Conservation (phyloP, 2,888 invertebrate genomes). For the Vanessa cardui region DNA sequence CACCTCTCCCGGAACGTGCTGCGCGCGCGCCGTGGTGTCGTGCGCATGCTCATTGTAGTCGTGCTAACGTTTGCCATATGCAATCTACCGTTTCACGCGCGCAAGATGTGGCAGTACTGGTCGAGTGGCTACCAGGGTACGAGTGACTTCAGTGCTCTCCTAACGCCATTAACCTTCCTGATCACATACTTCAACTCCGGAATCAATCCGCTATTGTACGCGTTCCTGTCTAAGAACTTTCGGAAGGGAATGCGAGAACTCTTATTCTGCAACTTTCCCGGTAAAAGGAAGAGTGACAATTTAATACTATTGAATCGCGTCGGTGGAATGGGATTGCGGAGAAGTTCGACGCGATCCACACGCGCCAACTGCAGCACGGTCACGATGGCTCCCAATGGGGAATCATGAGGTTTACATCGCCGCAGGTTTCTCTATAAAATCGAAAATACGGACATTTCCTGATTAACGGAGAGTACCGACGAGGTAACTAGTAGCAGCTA, state of each 20-base stretch:
- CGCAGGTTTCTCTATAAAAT: constrained; percentile 72
- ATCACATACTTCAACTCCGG: constrained; percentile 95
- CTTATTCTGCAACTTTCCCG: constrained; percentile 83
- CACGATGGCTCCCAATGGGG: constrained; percentile 77
- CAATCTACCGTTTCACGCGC: constrained; percentile 94
- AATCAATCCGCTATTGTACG: constrained; percentile 94
- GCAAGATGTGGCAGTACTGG: constrained; percentile 95
- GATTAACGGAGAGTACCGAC: constrained; percentile 79
- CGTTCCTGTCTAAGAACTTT: constrained; percentile 91
- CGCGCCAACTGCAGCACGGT: constrained; percentile 81
- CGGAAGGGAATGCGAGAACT: constrained; percentile 93
- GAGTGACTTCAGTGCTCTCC: constrained; percentile 88
- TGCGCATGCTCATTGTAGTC: constrained; percentile 94
- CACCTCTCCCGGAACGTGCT: constrained; percentile 89
- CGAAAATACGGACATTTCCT: constrained; percentile 74
- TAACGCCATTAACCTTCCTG: constrained; percentile 93
- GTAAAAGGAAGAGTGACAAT: constrained; percentile 71
- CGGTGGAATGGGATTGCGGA: constrained; percentile 66
- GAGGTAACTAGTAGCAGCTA: constrained; percentile 76
- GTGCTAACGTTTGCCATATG: constrained; percentile 94
- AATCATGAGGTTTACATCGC: constrained; percentile 75
- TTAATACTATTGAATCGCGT: constrained; percentile 73
- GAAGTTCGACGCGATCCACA: constrained; percentile 79
- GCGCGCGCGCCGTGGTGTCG: constrained; percentile 91
- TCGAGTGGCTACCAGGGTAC: constrained; percentile 86